These are phyloP conservation scores for Muraenolepis orangiensis DNA, from an alignment of 2,797 vertebrate species.

Conservation along the genomic window DNA sequence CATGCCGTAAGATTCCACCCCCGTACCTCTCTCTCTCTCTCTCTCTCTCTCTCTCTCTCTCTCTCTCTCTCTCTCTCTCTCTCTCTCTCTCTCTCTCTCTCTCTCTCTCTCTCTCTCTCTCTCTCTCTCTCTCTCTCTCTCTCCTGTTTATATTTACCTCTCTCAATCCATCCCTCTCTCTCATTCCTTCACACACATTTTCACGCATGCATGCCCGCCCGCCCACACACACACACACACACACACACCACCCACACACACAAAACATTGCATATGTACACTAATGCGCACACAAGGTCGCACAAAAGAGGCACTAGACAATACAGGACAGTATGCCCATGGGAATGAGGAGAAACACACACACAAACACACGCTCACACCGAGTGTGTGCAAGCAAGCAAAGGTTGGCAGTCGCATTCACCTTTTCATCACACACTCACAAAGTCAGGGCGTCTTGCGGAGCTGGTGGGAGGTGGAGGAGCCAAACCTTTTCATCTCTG, in stretches of 20 bases:
- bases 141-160: not conserved
- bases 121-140: not conserved
- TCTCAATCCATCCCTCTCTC: not conserved
- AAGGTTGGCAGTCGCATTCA: not conserved
- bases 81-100: not conserved
- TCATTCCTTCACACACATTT: too few species aligned
- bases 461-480: not conserved
- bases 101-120: not conserved
- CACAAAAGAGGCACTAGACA: not conserved
- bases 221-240: conserved; percentile 21
- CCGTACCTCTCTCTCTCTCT: conserved; percentile 42
- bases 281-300: too few species aligned
- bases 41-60: conserved; percentile 9
- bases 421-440: too few species aligned
- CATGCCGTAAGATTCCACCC: conserved; percentile 77
- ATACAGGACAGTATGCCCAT: conserved; percentile 16
- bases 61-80: not conserved
- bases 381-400: not conserved
- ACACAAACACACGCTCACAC: too few species aligned
- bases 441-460: not conserved
- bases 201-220: conserved; percentile 13
- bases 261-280: conserved; percentile 16
- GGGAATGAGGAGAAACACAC: not conserved
- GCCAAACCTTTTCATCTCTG: not conserved
- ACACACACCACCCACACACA: conserved; percentile 13